phyloP scores from a whole-genome alignment of 2,888 invertebrate species.

The Quadroppia sp. region DNA sequence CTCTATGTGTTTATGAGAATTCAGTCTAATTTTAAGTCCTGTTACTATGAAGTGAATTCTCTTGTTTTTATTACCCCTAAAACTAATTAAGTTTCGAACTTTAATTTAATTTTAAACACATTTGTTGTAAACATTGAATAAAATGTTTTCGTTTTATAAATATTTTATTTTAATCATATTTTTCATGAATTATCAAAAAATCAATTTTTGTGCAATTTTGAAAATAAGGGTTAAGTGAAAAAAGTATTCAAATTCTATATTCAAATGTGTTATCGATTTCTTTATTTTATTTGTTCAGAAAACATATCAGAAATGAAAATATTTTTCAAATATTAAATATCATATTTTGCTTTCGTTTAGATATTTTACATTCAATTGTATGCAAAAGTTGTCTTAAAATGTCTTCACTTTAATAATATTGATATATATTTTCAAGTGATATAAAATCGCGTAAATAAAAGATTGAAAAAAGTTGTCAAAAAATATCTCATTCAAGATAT shows the following conservation, averaged over 20 bases:
- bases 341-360: background rate
- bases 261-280: background rate
- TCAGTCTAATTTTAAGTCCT: background rate
- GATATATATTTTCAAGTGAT: background rate
- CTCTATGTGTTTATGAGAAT: too few species aligned
- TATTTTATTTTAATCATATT: too few species aligned
- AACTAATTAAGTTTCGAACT: background rate
- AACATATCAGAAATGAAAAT: too few species aligned
- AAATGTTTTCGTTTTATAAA: too few species aligned
- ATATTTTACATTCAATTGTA: conserved; percentile 21
- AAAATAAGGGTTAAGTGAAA: too few species aligned
- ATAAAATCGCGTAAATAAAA: background rate
- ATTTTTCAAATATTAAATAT: too few species aligned
- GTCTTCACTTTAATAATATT: background rate
- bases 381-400: background rate
- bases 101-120: too few species aligned
- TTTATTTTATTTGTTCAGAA: too few species aligned
- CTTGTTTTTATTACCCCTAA: background rate
- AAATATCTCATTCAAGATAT: conserved; percentile 1
- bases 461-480: background rate
- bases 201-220: too few species aligned
- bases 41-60: background rate
- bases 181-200: too few species aligned
- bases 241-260: background rate
- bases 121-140: too few species aligned